Conservation (phyloP, 2,797 vertebrate species). For the Ceryle rudis region DNA sequence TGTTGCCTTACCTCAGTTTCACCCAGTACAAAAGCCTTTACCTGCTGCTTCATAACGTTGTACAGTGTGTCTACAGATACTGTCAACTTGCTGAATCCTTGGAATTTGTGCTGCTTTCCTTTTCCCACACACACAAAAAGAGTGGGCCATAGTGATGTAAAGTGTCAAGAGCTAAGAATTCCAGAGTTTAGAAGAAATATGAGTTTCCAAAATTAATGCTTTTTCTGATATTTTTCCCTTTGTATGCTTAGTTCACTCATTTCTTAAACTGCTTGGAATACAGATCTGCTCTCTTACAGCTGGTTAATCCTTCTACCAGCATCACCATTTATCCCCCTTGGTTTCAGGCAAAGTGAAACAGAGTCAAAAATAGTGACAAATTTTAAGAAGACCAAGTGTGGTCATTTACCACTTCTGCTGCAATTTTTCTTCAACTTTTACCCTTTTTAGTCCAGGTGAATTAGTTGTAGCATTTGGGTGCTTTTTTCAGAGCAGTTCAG, state of each 20-base stretch:
- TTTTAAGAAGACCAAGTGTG: not conserved
- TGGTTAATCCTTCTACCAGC: not conserved
- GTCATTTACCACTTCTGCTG: not conserved
- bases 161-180: not conserved
- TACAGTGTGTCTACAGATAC: rapidly evolving
- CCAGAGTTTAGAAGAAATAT: not conserved
- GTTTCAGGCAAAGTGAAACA: not conserved
- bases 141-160: not conserved
- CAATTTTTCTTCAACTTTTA: not conserved
- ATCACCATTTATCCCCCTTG: not conserved
- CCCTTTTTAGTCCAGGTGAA: not conserved
- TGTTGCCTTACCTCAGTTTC: not conserved
- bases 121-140: not conserved
- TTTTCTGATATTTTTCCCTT: not conserved
- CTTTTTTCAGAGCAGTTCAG: not conserved
- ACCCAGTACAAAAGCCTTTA: not conserved
- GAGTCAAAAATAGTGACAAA: not conserved
- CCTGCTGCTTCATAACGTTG: not conserved
- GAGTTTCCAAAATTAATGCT: not conserved
- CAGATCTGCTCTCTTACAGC: not conserved
- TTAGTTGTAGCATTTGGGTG: not conserved
- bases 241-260: not conserved
- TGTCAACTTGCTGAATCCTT: not conserved
- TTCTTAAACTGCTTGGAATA: not conserved
- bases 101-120: not conserved